These are phyloP conservation scores for Cremastinae sp. DNA, from an alignment of 2,888 invertebrate genomes.

Conservation along the genomic window DNA sequence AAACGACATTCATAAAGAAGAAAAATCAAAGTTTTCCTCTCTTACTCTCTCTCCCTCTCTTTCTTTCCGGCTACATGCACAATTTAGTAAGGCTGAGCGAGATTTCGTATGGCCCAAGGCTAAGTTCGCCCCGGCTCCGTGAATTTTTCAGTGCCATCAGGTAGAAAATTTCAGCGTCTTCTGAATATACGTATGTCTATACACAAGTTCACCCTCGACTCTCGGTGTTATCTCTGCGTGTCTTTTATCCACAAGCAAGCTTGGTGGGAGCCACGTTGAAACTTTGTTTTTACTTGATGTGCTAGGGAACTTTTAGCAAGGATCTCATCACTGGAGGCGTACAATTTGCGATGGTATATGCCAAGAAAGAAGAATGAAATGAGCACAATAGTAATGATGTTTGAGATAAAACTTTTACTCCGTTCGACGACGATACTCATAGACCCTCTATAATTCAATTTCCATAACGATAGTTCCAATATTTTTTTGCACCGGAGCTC, in stretches of 20 bases:
- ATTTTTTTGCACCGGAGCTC: too few species aligned
- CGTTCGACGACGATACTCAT: too few species aligned
- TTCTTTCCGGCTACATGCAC: constrained; percentile 38
- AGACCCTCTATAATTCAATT: too few species aligned
- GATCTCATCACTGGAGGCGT: constrained; percentile 42
- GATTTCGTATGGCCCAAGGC: constrained; percentile 22
- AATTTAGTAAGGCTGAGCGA: constrained; percentile 45
- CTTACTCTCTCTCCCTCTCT: not conserved
- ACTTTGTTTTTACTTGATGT: constrained; percentile 47
- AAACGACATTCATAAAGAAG: constrained; percentile 27
- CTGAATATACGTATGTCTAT: constrained; percentile 22
- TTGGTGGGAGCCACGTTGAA: constrained; percentile 18
- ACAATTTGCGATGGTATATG: constrained; percentile 30
- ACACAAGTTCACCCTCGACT: not conserved
- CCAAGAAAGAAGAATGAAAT: not conserved
- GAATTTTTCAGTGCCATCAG: constrained; percentile 54
- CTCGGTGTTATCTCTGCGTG: constrained; percentile 12
- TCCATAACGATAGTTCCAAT: too few species aligned
- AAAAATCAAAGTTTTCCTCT: constrained; percentile 50
- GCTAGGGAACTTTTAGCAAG: constrained; percentile 35
- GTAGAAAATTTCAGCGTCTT: constrained; percentile 38
- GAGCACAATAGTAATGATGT: not conserved
- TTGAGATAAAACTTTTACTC: too few species aligned
- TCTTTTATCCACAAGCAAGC: constrained; percentile 14
- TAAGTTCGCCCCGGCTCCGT: constrained; percentile 51